These are phyloP conservation scores for Astropecten irregularis DNA, from an alignment of 53 echinoderm and acorn worm species.

Conservation along the genomic window DNA sequence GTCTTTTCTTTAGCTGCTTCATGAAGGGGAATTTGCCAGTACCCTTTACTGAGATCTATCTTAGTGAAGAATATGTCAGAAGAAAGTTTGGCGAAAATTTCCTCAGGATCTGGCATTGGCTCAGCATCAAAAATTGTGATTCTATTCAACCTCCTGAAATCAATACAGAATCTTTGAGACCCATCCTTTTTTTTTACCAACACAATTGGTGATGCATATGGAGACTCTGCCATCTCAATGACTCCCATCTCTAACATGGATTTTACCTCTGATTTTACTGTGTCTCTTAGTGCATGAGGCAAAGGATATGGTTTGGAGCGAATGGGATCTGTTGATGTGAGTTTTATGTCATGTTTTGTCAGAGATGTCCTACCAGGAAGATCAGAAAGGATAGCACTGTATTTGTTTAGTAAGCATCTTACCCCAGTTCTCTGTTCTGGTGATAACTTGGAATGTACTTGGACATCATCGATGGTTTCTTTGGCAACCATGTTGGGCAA, in stretches of 20 bases:
- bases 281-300: slow-evolving; percentile 1
- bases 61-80: slow-evolving; percentile 5
- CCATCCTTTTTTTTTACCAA: slow-evolving; percentile 7
- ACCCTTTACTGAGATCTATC: slow-evolving; percentile 16
- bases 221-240: not conserved
- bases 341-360: not conserved
- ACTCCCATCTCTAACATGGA: slow-evolving; percentile 36
- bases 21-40: slow-evolving; percentile 46
- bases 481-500: not conserved
- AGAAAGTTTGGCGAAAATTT: slow-evolving; percentile 21
- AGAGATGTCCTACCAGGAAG: not conserved
- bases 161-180: not conserved
- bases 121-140: slow-evolving; percentile 16
- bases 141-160: slow-evolving; percentile 2
- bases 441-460: not conserved
- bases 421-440: not conserved
- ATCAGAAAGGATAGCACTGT: not conserved
- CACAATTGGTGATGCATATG: too few relatives aligned
- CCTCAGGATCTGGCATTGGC: too few relatives aligned
- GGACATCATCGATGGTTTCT: slow-evolving; percentile 35
- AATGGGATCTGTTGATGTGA: not conserved
- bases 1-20: too few relatives aligned
- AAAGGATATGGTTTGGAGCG: not conserved
- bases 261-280: not conserved
- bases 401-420: not conserved